These are phyloP conservation scores for Callaeas wilsoni DNA, from an alignment of 2,113 vertebrate species.

Conservation along the genomic window DNA sequence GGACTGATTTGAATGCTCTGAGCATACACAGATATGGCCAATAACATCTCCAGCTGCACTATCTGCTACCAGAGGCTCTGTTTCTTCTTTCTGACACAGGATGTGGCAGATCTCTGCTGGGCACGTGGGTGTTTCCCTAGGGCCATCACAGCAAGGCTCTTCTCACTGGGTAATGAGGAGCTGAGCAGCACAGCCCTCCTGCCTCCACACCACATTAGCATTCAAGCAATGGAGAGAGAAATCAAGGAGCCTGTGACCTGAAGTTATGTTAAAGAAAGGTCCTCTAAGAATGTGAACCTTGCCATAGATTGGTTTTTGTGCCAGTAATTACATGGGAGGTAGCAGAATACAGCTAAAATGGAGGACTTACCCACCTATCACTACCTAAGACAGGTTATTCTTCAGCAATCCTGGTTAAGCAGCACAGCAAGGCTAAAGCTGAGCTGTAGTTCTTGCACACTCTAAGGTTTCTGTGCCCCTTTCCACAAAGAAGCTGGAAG, in stretches of 20 bases:
- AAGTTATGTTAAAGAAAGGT: not conserved
- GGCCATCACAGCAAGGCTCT: not conserved
- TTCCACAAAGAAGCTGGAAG: not conserved
- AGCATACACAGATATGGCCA: not conserved
- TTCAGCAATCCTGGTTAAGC: not conserved
- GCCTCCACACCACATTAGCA: accelerated
- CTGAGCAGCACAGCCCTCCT: not conserved
- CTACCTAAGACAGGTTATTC: not conserved
- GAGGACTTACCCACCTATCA: not conserved
- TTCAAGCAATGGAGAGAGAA: not conserved
- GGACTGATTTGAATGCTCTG: not conserved
- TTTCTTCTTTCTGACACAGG: not conserved
- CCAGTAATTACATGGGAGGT: not conserved
- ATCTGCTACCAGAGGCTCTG: not conserved
- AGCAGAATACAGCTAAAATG: not conserved
- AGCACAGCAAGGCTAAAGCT: not conserved
- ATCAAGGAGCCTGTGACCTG: not conserved
- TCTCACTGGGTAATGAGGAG: not conserved
- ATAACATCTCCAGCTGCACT: not conserved
- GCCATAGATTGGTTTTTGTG: not conserved
- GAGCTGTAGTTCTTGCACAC: not conserved
- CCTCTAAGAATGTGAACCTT: not conserved
- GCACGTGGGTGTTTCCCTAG: accelerated
- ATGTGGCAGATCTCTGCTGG: not conserved
- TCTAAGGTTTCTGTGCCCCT: not conserved